phyloP scores from a whole-genome alignment of 2,113 vertebrate genomes.

The Phylloscopus whistleri region DNA sequence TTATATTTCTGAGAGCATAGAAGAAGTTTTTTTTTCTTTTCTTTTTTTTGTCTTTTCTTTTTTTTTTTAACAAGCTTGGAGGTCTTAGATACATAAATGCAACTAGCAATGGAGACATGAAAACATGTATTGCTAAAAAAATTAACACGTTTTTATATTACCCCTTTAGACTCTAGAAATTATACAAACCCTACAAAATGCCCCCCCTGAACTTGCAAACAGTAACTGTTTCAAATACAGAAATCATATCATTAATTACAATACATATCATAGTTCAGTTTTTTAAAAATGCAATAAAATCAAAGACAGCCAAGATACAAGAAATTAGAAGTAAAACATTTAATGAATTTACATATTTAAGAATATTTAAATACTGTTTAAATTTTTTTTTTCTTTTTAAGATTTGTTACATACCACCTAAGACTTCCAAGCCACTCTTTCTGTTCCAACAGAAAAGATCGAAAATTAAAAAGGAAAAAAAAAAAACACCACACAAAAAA shows the following conservation, averaged over 20 bases:
- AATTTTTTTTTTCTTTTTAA: conserved; percentile 63
- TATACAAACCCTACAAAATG: conserved; percentile 78
- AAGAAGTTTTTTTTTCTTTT: conserved; percentile 61
- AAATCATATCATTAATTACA: conserved; percentile 82
- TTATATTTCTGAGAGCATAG: conserved; percentile 81
- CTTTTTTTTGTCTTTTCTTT: conserved; percentile 26
- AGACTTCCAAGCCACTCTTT: conserved; percentile 94
- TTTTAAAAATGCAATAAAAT: conserved; percentile 78
- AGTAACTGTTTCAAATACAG: conserved; percentile 75
- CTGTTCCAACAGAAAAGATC: conserved; percentile 86
- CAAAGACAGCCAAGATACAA: conserved; percentile 79
- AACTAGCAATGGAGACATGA: conserved; percentile 67
- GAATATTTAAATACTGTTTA: conserved; percentile 87
- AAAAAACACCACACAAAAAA: not conserved
- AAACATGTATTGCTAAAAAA: conserved; percentile 68
- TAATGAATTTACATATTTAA: conserved; percentile 84
- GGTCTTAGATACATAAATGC: conserved; percentile 78
- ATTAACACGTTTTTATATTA: conserved; percentile 72
- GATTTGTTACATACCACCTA: conserved; percentile 84
- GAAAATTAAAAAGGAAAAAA: conserved; percentile 59
- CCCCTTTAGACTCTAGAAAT: conserved; percentile 79
- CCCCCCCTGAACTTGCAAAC: conserved; percentile 64
- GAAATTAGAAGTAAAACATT: conserved; percentile 83
- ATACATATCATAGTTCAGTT: conserved; percentile 77
- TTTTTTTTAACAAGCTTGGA: conserved; percentile 78